These are phyloP conservation scores for Hesperia comma DNA, from an alignment of 2,888 invertebrate species.

Conservation along the genomic window DNA sequence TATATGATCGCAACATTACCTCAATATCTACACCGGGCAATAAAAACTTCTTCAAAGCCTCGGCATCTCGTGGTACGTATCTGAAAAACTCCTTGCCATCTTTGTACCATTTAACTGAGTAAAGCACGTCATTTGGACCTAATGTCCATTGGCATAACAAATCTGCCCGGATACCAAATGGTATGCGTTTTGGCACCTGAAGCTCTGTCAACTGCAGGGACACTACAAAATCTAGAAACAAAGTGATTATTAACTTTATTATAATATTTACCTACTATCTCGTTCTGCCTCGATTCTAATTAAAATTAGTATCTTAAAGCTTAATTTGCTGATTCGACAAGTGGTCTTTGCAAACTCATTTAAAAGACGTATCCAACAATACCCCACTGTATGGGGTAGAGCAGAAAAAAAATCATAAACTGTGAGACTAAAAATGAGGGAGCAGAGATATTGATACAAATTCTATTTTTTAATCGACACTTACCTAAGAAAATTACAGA, in stretches of 20 bases:
- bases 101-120: conserved; percentile 97
- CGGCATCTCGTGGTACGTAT: conserved; percentile 92
- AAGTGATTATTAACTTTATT: too few relatives aligned
- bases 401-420: background rate
- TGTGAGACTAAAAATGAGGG: too few relatives aligned
- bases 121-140: conserved; percentile 89
- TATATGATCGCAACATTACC: conserved; percentile 82
- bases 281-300: too few relatives aligned
- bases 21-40: conserved; percentile 93
- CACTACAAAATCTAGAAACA: conserved; percentile 63
- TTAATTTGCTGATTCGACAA: too few relatives aligned
- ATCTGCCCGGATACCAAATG: conserved; percentile 89
- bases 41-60: conserved; percentile 91
- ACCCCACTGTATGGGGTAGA: too few relatives aligned
- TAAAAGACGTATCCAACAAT: too few relatives aligned
- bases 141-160: conserved; percentile 93
- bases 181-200: conserved; percentile 91
- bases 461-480: too few relatives aligned
- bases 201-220: conserved; percentile 89
- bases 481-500: too few relatives aligned
- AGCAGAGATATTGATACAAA: too few relatives aligned
- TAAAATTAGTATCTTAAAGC: too few relatives aligned
- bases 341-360: too few relatives aligned
- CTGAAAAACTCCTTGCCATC: conserved; percentile 95
- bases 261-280: too few relatives aligned